phyloP scores from a whole-genome alignment of 2,888 invertebrate genomes.

The Suillia variegata region DNA sequence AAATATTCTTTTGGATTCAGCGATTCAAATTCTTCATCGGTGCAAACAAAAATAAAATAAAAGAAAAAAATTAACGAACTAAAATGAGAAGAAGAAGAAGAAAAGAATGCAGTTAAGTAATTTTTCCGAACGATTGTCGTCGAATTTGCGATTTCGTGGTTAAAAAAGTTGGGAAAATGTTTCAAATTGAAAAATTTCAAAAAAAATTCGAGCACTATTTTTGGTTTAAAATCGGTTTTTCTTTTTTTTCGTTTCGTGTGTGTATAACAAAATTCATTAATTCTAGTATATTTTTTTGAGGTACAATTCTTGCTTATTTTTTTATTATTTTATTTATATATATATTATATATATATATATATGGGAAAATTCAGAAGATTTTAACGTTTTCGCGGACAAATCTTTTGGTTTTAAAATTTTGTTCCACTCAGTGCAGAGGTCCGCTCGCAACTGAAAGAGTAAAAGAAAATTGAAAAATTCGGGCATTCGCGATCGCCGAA shows the following conservation, averaged over 20 bases:
- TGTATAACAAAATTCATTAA: slow-evolving; percentile 40
- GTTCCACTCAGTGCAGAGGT: slow-evolving; percentile 63
- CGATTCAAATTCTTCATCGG: no score
- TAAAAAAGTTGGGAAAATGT: slow-evolving; percentile 21
- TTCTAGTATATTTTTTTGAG: slow-evolving; percentile 44
- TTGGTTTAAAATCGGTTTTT: slow-evolving; percentile 43
- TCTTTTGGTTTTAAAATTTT: slow-evolving; percentile 51
- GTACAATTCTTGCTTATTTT: slow-evolving; percentile 41
- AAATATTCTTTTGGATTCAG: no score
- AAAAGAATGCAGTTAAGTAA: slow-evolving; percentile 25
- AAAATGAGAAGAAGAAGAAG: slow-evolving; percentile 21
- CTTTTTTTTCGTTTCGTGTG: slow-evolving; percentile 29
- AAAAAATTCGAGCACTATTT: slow-evolving; percentile 39
- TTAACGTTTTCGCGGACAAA: slow-evolving; percentile 61
- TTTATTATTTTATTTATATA: slow-evolving; percentile 40
- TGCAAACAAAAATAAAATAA: slow-evolving; percentile 25
- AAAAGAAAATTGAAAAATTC: no score
- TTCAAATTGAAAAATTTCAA: slow-evolving; percentile 31
- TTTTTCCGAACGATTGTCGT: slow-evolving; percentile 7
- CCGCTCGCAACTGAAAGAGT: slow-evolving; percentile 62
- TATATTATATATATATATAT: slow-evolving; percentile 35
- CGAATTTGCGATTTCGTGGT: not conserved
- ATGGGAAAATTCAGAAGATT: slow-evolving; percentile 39
- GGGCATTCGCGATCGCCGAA: no score
- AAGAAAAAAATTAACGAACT: slow-evolving; percentile 24